phyloP scores from a whole-genome alignment of 2,797 vertebrate species.

The Synanceia verrucosa region DNA sequence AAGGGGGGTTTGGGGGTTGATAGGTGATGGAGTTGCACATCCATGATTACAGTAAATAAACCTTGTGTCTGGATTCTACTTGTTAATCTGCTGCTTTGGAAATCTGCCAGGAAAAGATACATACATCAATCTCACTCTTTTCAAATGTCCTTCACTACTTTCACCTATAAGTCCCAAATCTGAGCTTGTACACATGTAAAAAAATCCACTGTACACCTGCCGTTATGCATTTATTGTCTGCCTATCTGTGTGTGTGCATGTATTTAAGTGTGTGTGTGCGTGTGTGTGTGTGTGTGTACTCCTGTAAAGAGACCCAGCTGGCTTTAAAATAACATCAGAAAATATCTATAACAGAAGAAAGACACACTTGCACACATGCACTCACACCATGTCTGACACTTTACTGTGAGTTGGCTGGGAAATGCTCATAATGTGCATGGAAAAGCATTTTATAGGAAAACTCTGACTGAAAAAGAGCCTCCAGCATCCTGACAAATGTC shows the following conservation, averaged over 20 bases:
- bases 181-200: not conserved
- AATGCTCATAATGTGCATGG: slow-evolving; percentile 19
- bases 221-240: not conserved
- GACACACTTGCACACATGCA: slow-evolving; percentile 14
- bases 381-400: slow-evolving; percentile 27
- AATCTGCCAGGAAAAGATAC: not conserved
- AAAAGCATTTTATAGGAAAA: slow-evolving; percentile 50
- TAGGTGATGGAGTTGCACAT: slow-evolving; percentile 23
- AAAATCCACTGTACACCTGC: slow-evolving; percentile 25
- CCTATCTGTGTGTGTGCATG: slow-evolving; percentile 15
- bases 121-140: not conserved
- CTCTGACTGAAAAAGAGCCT: slow-evolving; percentile 24
- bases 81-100: not conserved
- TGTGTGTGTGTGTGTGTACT: slow-evolving; percentile 57
- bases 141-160: not conserved
- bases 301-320: slow-evolving; percentile 69
- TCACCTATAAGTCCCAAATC: not conserved
- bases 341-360: slow-evolving; percentile 45
- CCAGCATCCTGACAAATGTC: slow-evolving; percentile 60
- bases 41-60: slow-evolving; percentile 7
- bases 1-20: slow-evolving; percentile 1
- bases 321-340: slow-evolving; percentile 53
- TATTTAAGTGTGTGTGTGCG: slow-evolving; percentile 64
- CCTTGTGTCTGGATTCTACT: not conserved
- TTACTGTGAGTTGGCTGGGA: slow-evolving; percentile 37